Base-by-base conservation (phyloP, 2,113 vertebrate species). In the Uria aalge region DNA sequence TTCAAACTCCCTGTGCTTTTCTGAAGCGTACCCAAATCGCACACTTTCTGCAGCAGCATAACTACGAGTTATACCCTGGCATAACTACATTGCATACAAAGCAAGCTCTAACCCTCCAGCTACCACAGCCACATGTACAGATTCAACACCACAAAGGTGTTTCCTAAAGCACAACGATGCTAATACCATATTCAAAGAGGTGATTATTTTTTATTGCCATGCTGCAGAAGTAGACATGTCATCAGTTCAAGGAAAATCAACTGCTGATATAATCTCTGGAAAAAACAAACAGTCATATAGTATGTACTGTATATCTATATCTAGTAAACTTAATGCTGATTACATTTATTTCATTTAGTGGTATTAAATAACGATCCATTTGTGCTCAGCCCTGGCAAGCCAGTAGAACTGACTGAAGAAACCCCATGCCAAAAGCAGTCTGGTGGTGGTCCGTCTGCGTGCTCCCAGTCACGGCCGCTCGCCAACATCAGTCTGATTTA, bases 161-260 rank as follows among this genome's bases (percentile, higher is more conserved):
- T 57, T 73, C 53, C 56, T 20, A 32, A 82, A 88, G 71, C 40
- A 43, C 38, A 47, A 14, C 18, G 50, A 62, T 21, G 30, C 10
- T 34, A 56, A 29, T 0, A 18, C 6, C 0, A 5, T 13, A 4
- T 19, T 43, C 4, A 3, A 69, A 68, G 8, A 72, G 21, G 15
- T 9, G 7, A 29, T 53, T 52, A 10, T 52, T 67, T 69, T 45
- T 64, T 56, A 79, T 77, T 48, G 63, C 48, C 23, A 2, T 0
- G 2, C 27, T 38, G 53, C 66, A 72, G 52, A n/a, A 85, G 47
- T 6, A 52, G 64, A 34, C 13, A 4, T 5, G 15, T 41, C 59
- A 71, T 34, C 43, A 45, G 50, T 5, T 57, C 29, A 60, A 72
- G 67, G 29, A 47, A 72, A 82, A 88, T 34, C 20, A 63, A 60